Percentiles rank a stretch among this genome's conserved stretches.
phyloP scores from a whole-genome alignment of 64 coral and sea anemone species.

The Pachyseris speciosa region DNA sequence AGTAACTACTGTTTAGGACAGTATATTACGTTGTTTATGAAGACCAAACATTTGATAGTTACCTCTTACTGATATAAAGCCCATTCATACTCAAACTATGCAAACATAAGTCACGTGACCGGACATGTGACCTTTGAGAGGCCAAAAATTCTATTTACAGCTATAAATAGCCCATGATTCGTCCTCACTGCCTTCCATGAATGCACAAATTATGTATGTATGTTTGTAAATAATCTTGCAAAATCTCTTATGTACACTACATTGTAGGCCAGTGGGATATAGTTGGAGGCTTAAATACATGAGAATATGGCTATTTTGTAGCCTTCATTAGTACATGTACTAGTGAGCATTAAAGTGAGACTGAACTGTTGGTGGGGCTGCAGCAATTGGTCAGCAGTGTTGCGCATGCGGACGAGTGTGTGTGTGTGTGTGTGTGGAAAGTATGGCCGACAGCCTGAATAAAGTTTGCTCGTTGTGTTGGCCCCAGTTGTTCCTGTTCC shows the following conservation, averaged over 20 bases:
- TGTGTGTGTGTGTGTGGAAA: too few relatives aligned
- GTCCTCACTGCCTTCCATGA: slow-evolving; percentile 29
- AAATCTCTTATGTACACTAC: background rate
- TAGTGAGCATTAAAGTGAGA: background rate
- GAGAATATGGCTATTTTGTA: too few relatives aligned
- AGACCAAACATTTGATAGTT: too few relatives aligned
- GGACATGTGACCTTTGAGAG: slow-evolving; percentile 35
- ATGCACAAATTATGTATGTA: background rate
- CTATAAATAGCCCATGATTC: slow-evolving; percentile 49
- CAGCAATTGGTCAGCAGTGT: too few relatives aligned
- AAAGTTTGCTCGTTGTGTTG: too few relatives aligned
- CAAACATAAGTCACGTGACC: slow-evolving; percentile 26
- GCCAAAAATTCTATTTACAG: slow-evolving; percentile 27
- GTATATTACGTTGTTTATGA: too few relatives aligned
- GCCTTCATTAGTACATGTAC: background rate
- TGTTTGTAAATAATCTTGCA: too few relatives aligned
- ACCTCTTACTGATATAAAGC: slow-evolving; percentile 25
- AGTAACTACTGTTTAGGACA: too few relatives aligned
- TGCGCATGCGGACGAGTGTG: too few relatives aligned
- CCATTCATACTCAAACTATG: slow-evolving; percentile 15
- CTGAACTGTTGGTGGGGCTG: too few relatives aligned
- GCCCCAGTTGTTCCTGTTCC: too few relatives aligned
- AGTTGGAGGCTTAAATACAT: slow-evolving; percentile 23
- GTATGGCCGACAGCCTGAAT: too few relatives aligned
- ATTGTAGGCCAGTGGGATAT: slow-evolving; percentile 2